A percentile compares a stretch with the other conserved stretches of the same genome.
Conservation (phyloP, 2,888 invertebrate genomes). For the Sphaerophoria taeniata region DNA sequence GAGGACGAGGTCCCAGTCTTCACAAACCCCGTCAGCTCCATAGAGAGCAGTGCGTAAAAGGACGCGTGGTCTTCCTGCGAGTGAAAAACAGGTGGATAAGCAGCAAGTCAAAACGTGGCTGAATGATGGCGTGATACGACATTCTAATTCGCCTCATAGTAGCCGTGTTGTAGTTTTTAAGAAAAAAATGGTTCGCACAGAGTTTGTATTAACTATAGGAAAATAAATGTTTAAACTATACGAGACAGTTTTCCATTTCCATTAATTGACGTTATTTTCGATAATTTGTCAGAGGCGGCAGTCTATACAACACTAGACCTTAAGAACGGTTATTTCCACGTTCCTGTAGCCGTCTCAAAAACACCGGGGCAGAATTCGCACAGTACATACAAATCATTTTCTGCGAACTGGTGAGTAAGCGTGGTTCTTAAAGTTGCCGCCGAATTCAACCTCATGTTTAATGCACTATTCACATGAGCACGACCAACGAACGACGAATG, state of each 20-base stretch:
- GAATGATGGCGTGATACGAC: conserved; percentile 76
- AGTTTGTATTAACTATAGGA: conserved; percentile 80
- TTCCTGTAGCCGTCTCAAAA: conserved; percentile 75
- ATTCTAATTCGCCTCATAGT: conserved; percentile 77
- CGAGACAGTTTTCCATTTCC: conserved; percentile 79
- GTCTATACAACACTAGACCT: conserved; percentile 35
- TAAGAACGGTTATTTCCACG: conserved; percentile 58
- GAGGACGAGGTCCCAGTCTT: conserved; percentile 27
- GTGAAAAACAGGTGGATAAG: conserved; percentile 73
- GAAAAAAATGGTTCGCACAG: conserved; percentile 51
- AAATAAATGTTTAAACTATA: conserved; percentile 74
- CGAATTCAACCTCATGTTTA: not conserved
- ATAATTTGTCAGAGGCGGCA: conserved; percentile 75
- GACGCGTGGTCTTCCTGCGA: conserved; percentile 12
- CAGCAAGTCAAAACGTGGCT: conserved; percentile 77
- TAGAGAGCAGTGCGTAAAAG: too few species aligned
- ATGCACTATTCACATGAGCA: too few species aligned
- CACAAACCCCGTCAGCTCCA: too few species aligned
- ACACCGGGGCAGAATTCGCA: conserved; percentile 79
- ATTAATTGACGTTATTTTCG: conserved; percentile 79
- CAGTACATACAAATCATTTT: conserved; percentile 68
- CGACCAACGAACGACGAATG: too few species aligned
- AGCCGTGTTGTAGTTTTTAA: conserved; percentile 74
- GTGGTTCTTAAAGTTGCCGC: not conserved
- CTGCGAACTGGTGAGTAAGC: conserved; percentile 36